Conservation (phyloP, 2,797 vertebrate genomes). For the Periophthalmus magnuspinnatus region DNA sequence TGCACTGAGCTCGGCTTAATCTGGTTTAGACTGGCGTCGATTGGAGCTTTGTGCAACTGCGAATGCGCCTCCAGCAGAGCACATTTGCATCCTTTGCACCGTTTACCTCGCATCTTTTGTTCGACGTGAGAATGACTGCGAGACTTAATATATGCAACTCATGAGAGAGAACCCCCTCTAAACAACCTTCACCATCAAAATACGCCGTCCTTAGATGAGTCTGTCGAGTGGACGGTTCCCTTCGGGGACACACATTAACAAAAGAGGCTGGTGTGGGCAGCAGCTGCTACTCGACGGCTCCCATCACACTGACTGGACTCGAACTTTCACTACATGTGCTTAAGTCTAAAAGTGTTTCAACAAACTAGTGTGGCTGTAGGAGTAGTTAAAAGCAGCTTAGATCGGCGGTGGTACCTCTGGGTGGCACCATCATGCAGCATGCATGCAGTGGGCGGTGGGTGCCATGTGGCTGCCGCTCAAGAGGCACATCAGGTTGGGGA, state of each 20-base stretch:
- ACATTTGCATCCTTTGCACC: conserved; percentile 69
- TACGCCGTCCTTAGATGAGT: fast-evolving
- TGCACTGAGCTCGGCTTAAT: neutral
- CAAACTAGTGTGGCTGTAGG: too few relatives aligned
- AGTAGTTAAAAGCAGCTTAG: neutral
- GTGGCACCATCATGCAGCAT: conserved; percentile 15
- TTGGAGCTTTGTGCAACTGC: conserved; percentile 61
- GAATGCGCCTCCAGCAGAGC: conserved; percentile 59
- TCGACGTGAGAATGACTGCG: conserved; percentile 38
- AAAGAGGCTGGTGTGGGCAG: conserved; percentile 38
- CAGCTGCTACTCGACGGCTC: conserved; percentile 27
- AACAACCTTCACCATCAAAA: neutral
- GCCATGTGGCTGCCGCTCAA: conserved; percentile 63
- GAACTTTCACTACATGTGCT: neutral
- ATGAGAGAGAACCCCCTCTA: conserved; percentile 45
- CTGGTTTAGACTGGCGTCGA: conserved; percentile 19
- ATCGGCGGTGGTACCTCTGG: neutral
- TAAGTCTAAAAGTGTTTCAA: neutral
- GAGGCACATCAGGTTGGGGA: neutral
- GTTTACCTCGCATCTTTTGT: conserved; percentile 69
- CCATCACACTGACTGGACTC: neutral
- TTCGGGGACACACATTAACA: conserved; percentile 31
- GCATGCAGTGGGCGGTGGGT: conserved; percentile 58
- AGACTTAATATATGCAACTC: neutral
- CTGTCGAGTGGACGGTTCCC: neutral